A percentile compares a stretch with the other conserved stretches of the same genome.
Conservation (phyloP, 2,797 vertebrate species). For the Pampus argenteus region DNA sequence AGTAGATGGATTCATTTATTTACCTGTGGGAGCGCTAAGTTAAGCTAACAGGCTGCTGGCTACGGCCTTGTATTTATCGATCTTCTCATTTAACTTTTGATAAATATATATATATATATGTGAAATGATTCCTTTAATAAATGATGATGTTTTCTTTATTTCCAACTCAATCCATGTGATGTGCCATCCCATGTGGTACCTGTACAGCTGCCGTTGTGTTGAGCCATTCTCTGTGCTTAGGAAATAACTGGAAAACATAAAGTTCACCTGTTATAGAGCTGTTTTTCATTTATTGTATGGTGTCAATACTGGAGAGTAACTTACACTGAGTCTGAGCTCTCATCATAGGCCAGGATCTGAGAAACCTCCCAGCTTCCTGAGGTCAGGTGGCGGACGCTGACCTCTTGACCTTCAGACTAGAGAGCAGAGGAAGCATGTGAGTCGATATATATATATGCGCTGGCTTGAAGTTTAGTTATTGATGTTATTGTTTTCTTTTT, state of each 20-base stretch:
- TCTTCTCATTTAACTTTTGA: neutral
- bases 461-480: too few relatives aligned
- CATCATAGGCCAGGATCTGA: constrained; percentile 74
- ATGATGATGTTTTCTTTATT: neutral
- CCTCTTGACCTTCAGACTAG: constrained; percentile 67
- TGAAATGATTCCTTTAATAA: neutral
- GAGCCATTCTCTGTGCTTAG: constrained; percentile 79
- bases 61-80: too few relatives aligned
- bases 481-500: too few relatives aligned
- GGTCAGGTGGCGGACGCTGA: constrained; percentile 77
- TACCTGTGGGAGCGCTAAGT: neutral
- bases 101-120: neutral
- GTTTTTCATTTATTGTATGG: neutral
- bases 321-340: constrained; percentile 73
- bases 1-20: too few relatives aligned
- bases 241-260: constrained; percentile 75
- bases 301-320: neutral
- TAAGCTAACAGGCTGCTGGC: neutral
- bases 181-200: constrained; percentile 61
- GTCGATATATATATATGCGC: too few relatives aligned
- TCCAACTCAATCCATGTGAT: neutral
- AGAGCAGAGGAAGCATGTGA: neutral
- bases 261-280: neutral
- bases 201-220: constrained; percentile 79
- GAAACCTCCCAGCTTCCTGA: constrained; percentile 86